Conservation (phyloP, 2,888 invertebrate genomes). For the Latheticus oryzae region DNA sequence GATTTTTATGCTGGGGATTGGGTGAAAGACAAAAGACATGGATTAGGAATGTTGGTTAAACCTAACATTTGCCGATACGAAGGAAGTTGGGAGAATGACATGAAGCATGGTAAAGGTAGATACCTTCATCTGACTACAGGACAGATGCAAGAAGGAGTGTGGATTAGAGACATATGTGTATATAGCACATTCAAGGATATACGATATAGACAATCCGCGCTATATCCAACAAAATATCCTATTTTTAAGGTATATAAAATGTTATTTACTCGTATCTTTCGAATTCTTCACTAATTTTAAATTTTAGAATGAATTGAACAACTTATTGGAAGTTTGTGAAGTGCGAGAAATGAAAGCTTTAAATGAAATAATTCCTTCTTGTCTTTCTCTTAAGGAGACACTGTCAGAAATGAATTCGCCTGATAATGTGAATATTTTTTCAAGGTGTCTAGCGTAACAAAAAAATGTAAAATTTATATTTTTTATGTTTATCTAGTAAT, state of each 20-base stretch:
- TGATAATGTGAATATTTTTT: no score
- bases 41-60: conserved; percentile 58
- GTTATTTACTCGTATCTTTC: no score
- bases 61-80: conserved; percentile 74
- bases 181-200: conserved; percentile 71
- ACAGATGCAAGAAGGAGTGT: conserved; percentile 75
- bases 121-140: conserved; percentile 75
- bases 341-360: conserved; percentile 43
- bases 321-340: conserved; percentile 35
- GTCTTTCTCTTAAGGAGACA: conserved; percentile 11
- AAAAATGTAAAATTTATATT: no score
- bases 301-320: conserved; percentile 44
- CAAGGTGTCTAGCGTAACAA: no score
- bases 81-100: conserved; percentile 71
- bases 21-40: conserved; percentile 52
- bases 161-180: conserved; percentile 70
- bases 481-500: no score
- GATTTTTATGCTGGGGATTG: conserved; percentile 74
- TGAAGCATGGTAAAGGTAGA: conserved; percentile 73
- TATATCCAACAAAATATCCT: conserved; percentile 69
- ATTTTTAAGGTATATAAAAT: conserved; percentile 56
- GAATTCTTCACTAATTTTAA: no score
- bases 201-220: conserved; percentile 70
- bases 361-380: conserved; percentile 25
- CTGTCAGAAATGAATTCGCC: no score